Evolutionary conservation across 2,888 invertebrate genomes (phyloP).

Genomic region (Epirrita christyi): DNA sequence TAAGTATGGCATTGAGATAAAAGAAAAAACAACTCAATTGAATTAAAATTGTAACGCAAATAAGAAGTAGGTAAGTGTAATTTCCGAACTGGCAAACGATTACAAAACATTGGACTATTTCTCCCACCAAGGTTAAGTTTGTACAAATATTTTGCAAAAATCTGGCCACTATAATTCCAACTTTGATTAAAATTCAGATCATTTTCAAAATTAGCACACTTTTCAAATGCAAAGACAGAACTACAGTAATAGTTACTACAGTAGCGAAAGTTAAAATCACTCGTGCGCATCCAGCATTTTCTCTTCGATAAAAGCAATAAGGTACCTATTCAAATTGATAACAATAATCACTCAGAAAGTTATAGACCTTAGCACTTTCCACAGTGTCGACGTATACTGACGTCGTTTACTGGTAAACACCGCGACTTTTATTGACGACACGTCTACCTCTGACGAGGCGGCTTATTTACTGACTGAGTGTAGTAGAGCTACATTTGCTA

Average conservation of each 20-base stretch:
- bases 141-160: slow-evolving; percentile 31
- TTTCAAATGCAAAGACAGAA: slow-evolving; percentile 44
- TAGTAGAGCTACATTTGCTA: slow-evolving; percentile 43
- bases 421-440: slow-evolving; percentile 52
- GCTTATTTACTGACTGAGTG: slow-evolving; percentile 59
- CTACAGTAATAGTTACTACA: not conserved
- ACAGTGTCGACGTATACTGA: slow-evolving; percentile 28
- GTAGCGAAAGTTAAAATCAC: slow-evolving; percentile 70
- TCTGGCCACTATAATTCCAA: slow-evolving; percentile 5
- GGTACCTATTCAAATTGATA: slow-evolving; percentile 36
- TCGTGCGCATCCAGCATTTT: slow-evolving; percentile 70
- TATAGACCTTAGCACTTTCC: slow-evolving; percentile 21
- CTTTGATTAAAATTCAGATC: not conserved
- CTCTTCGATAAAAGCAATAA: slow-evolving; percentile 41
- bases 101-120: slow-evolving; percentile 46
- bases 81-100: slow-evolving; percentile 45
- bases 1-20: not conserved
- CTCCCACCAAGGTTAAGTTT: slow-evolving; percentile 47
- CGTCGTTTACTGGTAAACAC: slow-evolving; percentile 48
- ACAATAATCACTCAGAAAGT: slow-evolving; percentile 23
- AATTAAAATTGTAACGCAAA: slow-evolving; percentile 15
- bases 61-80: slow-evolving; percentile 9
- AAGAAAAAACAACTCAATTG: not conserved
- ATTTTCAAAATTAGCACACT: slow-evolving; percentile 15
- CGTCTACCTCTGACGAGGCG: slow-evolving; percentile 62